phyloP scores from a whole-genome alignment of 2,797 vertebrate genomes.

The Aphelocoma californica region DNA sequence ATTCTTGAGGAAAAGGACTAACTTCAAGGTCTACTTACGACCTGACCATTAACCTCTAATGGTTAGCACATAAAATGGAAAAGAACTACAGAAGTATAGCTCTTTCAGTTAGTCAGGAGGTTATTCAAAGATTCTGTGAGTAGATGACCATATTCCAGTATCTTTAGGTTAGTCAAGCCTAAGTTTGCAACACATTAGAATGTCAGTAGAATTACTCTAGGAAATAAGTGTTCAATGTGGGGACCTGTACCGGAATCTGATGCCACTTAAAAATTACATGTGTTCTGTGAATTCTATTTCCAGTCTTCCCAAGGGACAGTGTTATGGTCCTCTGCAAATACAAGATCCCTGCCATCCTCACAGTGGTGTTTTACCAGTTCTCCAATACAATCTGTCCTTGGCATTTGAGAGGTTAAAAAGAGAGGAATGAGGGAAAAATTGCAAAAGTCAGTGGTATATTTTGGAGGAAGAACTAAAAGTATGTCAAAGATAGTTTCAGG shows the following conservation, averaged over 20 bases:
- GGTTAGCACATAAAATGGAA: background rate
- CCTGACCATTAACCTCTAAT: background rate
- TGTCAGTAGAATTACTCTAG: background rate
- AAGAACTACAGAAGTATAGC: background rate
- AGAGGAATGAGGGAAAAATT: background rate
- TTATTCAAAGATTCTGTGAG: background rate
- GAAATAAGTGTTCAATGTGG: background rate
- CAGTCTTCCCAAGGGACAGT: background rate
- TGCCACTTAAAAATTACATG: background rate
- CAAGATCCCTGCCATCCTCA: background rate
- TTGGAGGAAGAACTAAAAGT: constrained; percentile 15
- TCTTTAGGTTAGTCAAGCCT: background rate
- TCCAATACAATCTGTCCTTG: background rate
- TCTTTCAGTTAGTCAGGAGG: background rate
- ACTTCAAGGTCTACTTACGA: background rate
- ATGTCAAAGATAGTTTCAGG: constrained; percentile 17
- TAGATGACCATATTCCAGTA: background rate
- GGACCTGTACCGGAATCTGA: background rate
- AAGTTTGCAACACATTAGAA: background rate
- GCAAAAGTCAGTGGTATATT: background rate
- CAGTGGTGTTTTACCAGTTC: background rate
- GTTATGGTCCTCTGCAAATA: background rate
- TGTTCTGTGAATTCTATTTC: background rate
- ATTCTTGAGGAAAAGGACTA: background rate
- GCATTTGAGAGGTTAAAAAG: constrained; percentile 29